A percentile compares a stretch with the other conserved stretches of the same genome.
Conservation (phyloP, 1,140 invertebrate species). For the Musca domestica region DNA sequence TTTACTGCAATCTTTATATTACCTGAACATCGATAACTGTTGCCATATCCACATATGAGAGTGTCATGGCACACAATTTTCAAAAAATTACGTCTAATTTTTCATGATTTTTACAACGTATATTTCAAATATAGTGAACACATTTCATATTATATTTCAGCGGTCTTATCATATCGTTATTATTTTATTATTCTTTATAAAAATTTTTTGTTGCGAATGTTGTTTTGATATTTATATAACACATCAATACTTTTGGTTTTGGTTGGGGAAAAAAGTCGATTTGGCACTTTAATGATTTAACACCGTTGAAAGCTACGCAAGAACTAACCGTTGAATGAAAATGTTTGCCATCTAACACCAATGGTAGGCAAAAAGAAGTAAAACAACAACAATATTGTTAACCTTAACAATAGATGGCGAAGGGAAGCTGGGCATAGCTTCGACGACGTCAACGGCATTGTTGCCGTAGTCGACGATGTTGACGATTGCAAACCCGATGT, state of each 20-base stretch:
- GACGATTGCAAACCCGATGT: neutral
- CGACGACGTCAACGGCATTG: neutral
- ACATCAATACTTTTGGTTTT: no score
- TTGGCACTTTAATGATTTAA: slow-evolving; percentile 10
- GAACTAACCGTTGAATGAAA: slow-evolving; percentile 26
- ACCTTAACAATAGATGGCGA: neutral
- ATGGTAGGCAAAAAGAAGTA: neutral
- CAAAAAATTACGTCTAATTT: neutral
- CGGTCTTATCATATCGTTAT: neutral
- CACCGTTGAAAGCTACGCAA: slow-evolving; percentile 23
- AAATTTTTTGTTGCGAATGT: no score
- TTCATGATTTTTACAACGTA: neutral
- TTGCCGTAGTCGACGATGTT: neutral
- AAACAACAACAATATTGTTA: slow-evolving; percentile 7
- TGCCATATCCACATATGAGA: slow-evolving; percentile 64
- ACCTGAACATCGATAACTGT: slow-evolving; percentile 65
- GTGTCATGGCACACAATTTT: slow-evolving; percentile 47
- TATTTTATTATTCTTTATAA: neutral
- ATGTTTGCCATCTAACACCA: slow-evolving; percentile 29
- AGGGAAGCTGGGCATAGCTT: neutral
- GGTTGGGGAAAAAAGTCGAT: neutral
- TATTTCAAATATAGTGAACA: neutral
- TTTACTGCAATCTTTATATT: no score
- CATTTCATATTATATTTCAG: neutral
- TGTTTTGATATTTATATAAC: no score